Evolutionary conservation across 37 sponge, comb jelly and placozoan species (phyloP), one percentile per base, ranked within the genome.

Genomic region (Halisarca cf. caerulea): DNA sequence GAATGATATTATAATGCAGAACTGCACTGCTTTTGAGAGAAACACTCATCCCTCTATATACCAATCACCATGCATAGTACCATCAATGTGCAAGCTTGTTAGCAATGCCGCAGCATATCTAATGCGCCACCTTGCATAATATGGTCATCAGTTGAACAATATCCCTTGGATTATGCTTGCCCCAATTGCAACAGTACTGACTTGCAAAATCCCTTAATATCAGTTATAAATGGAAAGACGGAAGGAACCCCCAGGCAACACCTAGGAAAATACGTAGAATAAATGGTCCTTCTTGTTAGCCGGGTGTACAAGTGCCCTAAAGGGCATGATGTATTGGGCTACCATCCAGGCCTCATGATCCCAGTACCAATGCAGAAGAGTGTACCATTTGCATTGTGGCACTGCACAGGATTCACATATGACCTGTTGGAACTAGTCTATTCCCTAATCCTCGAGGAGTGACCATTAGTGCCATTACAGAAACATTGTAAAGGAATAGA

Each of bases 321-420:
- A 64, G 66, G 66, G 23, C 66, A 64, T 64, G 66, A 64, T 9
- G 66, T 64, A 25, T 27, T 64, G 9, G 66, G 66, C 27, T 64
- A 64, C 23, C 71, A 69, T 69, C 71, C 71, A 28, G 37, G 37
- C 37, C 3, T 69, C 21, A 2, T 69, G 36, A 4, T 32, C 37
- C 71, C 27, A 69, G 37, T 69, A 2, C 71, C 71, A 36, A 20
- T 15, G 2, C 71, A 69, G 37, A 2, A 4, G 36, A 2, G 47
- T 45, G 39, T 84, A 0, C 74, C 84, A 1, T 84, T 71, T 73
- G 9, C 18, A 0, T 32, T 85, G 20, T 85, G 85, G 85, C 78
- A 75, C 45, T 37, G 27, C n/a, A 61, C 85, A 15, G 85, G 85
- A 0, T 84, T 85, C 33, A 83, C 83, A 35, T 7, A 28, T 5